Base-by-base conservation (phyloP, 2,888 invertebrate species). In the Lymantria monacha region DNA sequence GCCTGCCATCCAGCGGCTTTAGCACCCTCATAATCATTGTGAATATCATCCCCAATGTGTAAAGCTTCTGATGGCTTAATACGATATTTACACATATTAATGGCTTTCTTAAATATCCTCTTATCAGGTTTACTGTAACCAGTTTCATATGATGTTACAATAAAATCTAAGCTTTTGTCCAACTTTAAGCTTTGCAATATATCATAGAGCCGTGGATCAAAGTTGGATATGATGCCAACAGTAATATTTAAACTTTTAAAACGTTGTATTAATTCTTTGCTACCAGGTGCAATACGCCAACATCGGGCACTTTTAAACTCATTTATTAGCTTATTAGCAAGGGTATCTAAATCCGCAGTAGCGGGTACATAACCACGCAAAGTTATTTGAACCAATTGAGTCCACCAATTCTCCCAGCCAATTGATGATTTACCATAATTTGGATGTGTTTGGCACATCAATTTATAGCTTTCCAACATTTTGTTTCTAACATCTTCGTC, bases 401-500 rank as follows among this genome's bases (percentile, higher is more conserved):
- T 92, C 98, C 98, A 98, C 98, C 98, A 98, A 45, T 93, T 92
- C 69, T 94, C 91, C 95, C 96, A 97, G 30, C 93, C 92, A 30
- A 97, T 94, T 0, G 93, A 92, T 44, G 92, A 80, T 59, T 88
- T 91, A 0, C 98, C 98, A 82, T 95, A 98, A 85, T 97, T 96
- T 11, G 98, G 97, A 84, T 96, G 93, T 52, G 94, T 87, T 43
- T 83, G 70, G 69, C 92, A 93, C 92, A 96, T 93, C 42, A 83
- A 75, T 60, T 90, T 93, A 87, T 94, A 96, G 59, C 93, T 94
- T 10, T 79, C 76, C 78, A 93, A 93, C 70, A 97, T 95, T 70
- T 94, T 93, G 49, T 94, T 75, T 65, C 93, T 89, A 11, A 93
- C 81, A 36, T 92, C 87, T 15, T 72, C 63, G 13, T 68, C 70